Percentiles rank a stretch among this genome's conserved stretches.
Evolutionary conservation across 1,140 invertebrate genomes (phyloP).

Genomic region (Probaryconus sp.): DNA sequence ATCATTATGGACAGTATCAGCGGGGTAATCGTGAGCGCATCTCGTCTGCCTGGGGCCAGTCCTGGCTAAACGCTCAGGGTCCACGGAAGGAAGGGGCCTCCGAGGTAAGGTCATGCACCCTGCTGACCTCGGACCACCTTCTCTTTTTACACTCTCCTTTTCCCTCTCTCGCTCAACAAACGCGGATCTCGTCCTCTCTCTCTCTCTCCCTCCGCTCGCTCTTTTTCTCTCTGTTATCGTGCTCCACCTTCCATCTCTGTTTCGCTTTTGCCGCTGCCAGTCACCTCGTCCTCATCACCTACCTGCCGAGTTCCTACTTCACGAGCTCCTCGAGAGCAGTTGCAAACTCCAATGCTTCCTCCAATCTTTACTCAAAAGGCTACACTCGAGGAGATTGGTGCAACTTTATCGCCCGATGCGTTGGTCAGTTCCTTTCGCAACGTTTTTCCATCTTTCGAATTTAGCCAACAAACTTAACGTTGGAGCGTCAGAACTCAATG

Average conservation of each 20-base stretch:
- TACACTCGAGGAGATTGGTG: constrained; percentile 46
- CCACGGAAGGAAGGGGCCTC: constrained; percentile 77
- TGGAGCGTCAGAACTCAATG: too few species aligned
- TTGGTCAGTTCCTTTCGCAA: constrained; percentile 23
- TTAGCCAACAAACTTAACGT: too few species aligned
- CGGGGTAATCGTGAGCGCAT: constrained; percentile 76
- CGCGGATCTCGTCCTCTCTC: constrained; percentile 9
- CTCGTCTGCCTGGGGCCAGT: constrained; percentile 73
- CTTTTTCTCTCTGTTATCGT: constrained; percentile 45
- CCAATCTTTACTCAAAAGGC: constrained; percentile 54
- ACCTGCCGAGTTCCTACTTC: constrained; percentile 50
- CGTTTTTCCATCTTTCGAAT: constrained; percentile 19
- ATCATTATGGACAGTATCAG: constrained; percentile 77
- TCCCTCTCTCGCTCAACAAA: constrained; percentile 18
- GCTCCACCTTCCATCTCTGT: constrained; percentile 48
- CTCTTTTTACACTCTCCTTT: constrained; percentile 57
- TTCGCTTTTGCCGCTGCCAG: constrained; percentile 24
- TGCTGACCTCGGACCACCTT: constrained; percentile 77
- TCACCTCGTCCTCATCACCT: constrained; percentile 50
- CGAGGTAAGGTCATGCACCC: constrained; percentile 78
- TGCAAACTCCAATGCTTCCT: constrained; percentile 57
- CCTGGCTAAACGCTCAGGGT: constrained; percentile 66
- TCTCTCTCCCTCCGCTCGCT: constrained; percentile 23
- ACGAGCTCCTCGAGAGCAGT: constrained; percentile 29
- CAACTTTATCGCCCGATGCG: constrained; percentile 57